phyloP scores from a whole-genome alignment of 2,888 invertebrate genomes.

The Kryphioiulus occultus region DNA sequence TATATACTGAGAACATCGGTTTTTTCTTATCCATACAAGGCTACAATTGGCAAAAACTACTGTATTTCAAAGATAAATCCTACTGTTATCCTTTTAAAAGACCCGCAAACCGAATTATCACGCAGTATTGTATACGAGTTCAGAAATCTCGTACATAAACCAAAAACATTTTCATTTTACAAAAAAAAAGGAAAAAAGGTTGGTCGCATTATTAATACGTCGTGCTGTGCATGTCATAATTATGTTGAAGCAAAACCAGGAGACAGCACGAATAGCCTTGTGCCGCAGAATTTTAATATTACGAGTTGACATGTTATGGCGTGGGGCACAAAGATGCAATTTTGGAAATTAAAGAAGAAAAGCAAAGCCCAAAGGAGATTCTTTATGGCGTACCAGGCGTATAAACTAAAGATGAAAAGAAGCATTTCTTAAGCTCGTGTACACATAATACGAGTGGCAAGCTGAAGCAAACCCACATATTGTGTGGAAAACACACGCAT shows the following conservation, averaged over 20 bases:
- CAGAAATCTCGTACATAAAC: background rate
- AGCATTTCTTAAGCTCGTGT: slow-evolving; percentile 17
- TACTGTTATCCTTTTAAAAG: no score
- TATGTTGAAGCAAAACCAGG: background rate
- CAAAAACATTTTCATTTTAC: background rate
- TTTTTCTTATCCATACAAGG: no score
- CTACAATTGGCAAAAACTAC: no score
- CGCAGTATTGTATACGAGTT: background rate
- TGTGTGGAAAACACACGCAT: background rate
- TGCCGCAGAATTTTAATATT: slow-evolving; percentile 13
- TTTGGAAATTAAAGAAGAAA: slow-evolving; percentile 33
- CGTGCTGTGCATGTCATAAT: slow-evolving; percentile 27
- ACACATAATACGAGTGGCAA: slow-evolving; percentile 14
- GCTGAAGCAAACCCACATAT: background rate
- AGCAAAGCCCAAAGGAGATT: slow-evolving; percentile 27
- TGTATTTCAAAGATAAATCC: no score
- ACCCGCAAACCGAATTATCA: no score
- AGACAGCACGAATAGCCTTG: background rate
- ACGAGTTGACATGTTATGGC: slow-evolving; percentile 17
- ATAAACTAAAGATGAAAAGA: slow-evolving; percentile 32
- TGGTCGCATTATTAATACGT: slow-evolving; percentile 4
- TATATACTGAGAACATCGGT: no score
- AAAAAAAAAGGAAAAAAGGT: background rate
- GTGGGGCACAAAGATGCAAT: slow-evolving; percentile 32
- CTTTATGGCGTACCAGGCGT: slow-evolving; percentile 27